Evolutionary conservation across 2,113 vertebrate species (phyloP).

Genomic region (Percopsis transmontana): DNA sequence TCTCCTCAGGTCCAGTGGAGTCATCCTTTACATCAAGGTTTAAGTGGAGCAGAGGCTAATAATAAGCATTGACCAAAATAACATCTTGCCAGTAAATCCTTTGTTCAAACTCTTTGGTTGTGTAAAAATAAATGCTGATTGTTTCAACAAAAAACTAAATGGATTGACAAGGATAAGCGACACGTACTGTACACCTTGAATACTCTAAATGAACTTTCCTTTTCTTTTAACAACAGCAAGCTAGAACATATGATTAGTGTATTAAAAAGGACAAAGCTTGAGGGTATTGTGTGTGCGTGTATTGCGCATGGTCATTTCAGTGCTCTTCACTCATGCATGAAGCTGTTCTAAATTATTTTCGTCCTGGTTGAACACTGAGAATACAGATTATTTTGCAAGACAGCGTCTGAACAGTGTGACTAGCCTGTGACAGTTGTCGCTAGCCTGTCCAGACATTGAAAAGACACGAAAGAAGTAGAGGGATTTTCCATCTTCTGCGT

Average conservation of each 20-base stretch:
- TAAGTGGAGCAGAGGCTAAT: slow-evolving; percentile 32
- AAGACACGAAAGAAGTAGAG: slow-evolving; percentile 32
- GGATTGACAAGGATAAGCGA: no score
- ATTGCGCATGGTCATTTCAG: slow-evolving; percentile 16
- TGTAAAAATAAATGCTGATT: no score
- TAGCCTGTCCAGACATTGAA: slow-evolving; percentile 15
- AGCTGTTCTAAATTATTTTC: slow-evolving; percentile 31
- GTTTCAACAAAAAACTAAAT: no score
- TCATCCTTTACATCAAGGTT: slow-evolving; percentile 41
- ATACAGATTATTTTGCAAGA: slow-evolving; percentile 59
- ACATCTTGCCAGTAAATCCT: not conserved
- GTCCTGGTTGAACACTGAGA: slow-evolving; percentile 42
- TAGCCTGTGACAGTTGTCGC: slow-evolving; percentile 39
- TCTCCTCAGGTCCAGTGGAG: slow-evolving; percentile 43
- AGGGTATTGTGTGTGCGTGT: slow-evolving; percentile 8
- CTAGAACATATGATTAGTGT: not conserved
- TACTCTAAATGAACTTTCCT: no score
- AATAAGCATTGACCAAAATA: slow-evolving; percentile 50
- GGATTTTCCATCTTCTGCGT: slow-evolving; percentile 46
- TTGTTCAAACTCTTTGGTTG: no score
- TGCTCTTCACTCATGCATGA: slow-evolving; percentile 30
- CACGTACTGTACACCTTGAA: no score
- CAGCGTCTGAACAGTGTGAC: slow-evolving; percentile 32
- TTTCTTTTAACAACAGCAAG: not conserved
- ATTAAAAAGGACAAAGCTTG: slow-evolving; percentile 1